Evolutionary conservation across 2,113 vertebrate species (phyloP).

Genomic region (Tiliqua scincoides): DNA sequence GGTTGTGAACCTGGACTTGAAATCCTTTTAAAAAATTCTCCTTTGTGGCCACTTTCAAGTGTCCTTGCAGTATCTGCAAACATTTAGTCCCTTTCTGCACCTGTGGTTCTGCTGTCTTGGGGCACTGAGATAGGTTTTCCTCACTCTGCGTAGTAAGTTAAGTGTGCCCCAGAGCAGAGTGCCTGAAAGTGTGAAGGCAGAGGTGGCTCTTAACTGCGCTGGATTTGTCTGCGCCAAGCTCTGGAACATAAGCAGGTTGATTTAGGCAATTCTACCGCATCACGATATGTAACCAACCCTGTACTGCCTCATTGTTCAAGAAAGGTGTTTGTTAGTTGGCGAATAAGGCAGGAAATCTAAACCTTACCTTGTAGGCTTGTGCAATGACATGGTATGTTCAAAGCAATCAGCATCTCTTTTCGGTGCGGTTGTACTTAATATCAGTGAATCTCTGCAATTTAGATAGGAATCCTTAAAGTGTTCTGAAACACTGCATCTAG

Average conservation of each 20-base stretch:
- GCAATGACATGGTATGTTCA: not conserved
- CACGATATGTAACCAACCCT: not conserved
- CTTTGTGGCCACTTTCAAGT: conserved; percentile 5
- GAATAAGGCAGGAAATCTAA: not conserved
- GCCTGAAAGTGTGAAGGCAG: conserved; percentile 1
- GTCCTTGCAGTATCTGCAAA: not conserved
- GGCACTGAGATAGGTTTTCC: not conserved
- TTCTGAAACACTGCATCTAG: not conserved
- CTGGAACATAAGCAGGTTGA: not conserved
- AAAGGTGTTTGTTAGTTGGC: not conserved
- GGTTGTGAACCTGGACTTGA: not conserved
- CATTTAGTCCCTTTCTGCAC: not conserved
- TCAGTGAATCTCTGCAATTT: not conserved
- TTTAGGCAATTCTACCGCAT: not conserved
- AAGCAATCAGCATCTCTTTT: not conserved
- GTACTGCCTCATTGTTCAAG: not conserved
- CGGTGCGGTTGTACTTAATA: not conserved
- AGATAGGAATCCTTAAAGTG: not conserved
- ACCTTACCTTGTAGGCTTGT: not conserved
- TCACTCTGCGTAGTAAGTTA: conserved; percentile 8
- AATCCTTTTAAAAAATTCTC: not conserved
- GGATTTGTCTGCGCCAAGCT: not conserved
- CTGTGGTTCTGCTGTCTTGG: conserved; percentile 1
- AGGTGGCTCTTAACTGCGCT: not conserved
- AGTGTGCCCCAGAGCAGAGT: conserved; percentile 17